Evolutionary conservation across 2,888 invertebrate genomes (phyloP).

Genomic region (Drosophila pegasa): DNA sequence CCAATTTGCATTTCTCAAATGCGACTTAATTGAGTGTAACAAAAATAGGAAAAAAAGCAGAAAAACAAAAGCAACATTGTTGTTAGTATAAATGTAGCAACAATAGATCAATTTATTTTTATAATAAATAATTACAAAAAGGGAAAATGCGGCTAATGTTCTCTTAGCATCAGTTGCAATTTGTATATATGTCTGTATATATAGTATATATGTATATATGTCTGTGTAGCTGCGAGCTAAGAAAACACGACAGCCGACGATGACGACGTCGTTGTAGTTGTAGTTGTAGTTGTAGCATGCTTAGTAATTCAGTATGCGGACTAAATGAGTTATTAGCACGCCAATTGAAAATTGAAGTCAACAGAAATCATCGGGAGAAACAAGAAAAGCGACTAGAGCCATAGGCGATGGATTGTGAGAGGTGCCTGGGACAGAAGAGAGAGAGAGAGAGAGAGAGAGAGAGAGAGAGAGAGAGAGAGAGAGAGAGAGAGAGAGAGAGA

Average conservation of each 20-base stretch:
- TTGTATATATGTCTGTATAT: not conserved
- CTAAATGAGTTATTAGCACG: slow-evolving; percentile 84
- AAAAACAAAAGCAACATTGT: slow-evolving; percentile 65
- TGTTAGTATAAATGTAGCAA: slow-evolving; percentile 72
- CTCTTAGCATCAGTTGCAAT: slow-evolving; percentile 66
- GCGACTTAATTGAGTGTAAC: slow-evolving; percentile 82
- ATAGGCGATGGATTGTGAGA: slow-evolving; percentile 6
- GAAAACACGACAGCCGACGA: slow-evolving; percentile 36
- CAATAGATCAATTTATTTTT: slow-evolving; percentile 82
- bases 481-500: too few relatives aligned
- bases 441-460: too few relatives aligned
- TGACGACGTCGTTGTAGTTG: too few relatives aligned
- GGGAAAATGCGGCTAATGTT: slow-evolving; percentile 48
- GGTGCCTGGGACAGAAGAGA: not conserved
- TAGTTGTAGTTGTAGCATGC: too few relatives aligned
- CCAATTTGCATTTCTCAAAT: slow-evolving; percentile 79
- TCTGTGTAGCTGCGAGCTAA: slow-evolving; percentile 20
- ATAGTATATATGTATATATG: not conserved
- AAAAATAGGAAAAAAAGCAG: slow-evolving; percentile 54
- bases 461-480: too few relatives aligned
- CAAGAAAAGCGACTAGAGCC: slow-evolving; percentile 13
- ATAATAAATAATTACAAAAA: slow-evolving; percentile 76
- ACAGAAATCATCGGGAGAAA: slow-evolving; percentile 29
- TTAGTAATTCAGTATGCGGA: slow-evolving; percentile 71
- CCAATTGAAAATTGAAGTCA: slow-evolving; percentile 79